Evolutionary conservation across 2,888 invertebrate genomes (phyloP).

Genomic region (Clistopyga incitator): DNA sequence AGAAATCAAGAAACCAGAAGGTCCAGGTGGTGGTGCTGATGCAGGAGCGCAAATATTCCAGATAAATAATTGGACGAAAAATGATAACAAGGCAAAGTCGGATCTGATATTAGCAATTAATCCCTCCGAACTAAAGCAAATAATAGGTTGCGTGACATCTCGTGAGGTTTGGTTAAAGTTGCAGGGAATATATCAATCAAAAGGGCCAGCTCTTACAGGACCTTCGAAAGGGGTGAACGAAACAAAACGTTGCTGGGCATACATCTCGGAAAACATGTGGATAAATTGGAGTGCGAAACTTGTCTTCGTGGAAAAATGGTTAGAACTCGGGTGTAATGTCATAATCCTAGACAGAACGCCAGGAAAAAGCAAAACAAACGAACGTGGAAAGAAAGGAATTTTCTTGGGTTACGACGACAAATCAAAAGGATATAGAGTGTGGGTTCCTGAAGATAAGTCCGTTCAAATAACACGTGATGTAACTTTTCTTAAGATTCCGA

Average conservation of each 20-base stretch:
- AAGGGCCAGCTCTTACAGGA: slow-evolving; percentile 73
- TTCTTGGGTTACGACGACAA: too few species aligned
- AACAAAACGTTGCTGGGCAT: too few species aligned
- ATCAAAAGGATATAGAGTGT: slow-evolving; percentile 64
- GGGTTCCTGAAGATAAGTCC: slow-evolving; percentile 29
- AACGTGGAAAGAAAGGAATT: too few species aligned
- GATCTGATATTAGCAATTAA: background rate
- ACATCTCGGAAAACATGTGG: too few species aligned
- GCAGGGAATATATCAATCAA: slow-evolving; percentile 10
- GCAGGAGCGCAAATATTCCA: background rate
- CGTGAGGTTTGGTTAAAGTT: slow-evolving; percentile 18
- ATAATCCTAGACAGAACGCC: too few species aligned
- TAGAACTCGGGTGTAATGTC: too few species aligned
- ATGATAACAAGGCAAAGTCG: slow-evolving; percentile 29
- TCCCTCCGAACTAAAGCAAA: slow-evolving; percentile 38
- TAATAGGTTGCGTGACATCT: slow-evolving; percentile 22
- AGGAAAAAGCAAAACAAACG: too few species aligned
- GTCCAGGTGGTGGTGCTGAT: background rate
- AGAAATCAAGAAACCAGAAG: background rate
- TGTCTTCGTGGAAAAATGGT: too few species aligned
- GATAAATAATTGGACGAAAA: background rate
- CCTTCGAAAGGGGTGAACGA: too few species aligned
- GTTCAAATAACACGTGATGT: slow-evolving; percentile 50
- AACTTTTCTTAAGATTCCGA: slow-evolving; percentile 35
- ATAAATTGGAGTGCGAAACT: too few species aligned